phyloP scores from a whole-genome alignment of 92 coral and sea anemone genomes.

The Muricea muricata region DNA sequence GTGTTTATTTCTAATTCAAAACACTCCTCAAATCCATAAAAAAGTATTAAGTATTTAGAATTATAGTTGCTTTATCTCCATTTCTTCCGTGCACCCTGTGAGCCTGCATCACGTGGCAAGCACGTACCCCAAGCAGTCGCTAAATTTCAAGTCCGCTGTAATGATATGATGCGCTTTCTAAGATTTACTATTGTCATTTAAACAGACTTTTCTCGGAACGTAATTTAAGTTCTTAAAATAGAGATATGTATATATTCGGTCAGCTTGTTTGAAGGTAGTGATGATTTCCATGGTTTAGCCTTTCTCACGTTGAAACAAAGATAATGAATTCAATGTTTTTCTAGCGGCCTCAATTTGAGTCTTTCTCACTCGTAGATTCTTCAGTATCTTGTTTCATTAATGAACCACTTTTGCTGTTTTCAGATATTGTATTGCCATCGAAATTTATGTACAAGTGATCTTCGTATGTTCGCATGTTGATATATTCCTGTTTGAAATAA shows the following conservation, averaged over 20 bases:
- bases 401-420: slow-evolving; percentile 24
- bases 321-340: not conserved
- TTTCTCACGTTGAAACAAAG: not conserved
- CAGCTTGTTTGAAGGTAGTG: not conserved
- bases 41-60: no score
- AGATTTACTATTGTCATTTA: not conserved
- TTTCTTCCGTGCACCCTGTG: not conserved
- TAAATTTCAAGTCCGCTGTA: no score
- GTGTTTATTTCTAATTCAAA: no score
- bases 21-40: no score
- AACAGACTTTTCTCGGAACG: not conserved
- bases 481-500: slow-evolving; percentile 78
- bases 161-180: not conserved
- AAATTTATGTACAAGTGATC: slow-evolving; percentile 94
- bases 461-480: slow-evolving; percentile 89
- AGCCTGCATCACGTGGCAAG: not conserved
- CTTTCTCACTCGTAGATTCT: not conserved
- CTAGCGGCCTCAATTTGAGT: not conserved
- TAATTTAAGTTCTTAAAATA: not conserved
- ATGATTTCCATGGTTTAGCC: not conserved
- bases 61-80: no score
- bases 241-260: no score
- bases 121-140: not conserved
- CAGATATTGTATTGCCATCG: slow-evolving; percentile 71
- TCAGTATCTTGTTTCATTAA: slow-evolving; percentile 23